phyloP scores from a whole-genome alignment of 2,113 vertebrate genomes.

The Emydura subglobosa region DNA sequence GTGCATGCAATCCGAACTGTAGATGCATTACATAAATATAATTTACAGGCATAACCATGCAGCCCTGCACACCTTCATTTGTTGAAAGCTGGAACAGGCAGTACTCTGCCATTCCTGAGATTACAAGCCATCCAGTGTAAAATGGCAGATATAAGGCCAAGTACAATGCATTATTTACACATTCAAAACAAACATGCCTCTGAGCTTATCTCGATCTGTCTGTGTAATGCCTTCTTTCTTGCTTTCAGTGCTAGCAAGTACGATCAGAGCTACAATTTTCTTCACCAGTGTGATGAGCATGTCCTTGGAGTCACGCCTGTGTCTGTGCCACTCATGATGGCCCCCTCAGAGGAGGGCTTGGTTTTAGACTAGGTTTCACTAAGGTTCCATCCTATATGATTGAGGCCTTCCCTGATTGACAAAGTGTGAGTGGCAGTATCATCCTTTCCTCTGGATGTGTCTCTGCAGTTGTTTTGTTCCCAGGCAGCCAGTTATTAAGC shows the following conservation, averaged over 20 bases:
- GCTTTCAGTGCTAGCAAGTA: not conserved
- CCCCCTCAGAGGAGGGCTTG: not conserved
- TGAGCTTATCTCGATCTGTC: conserved; percentile 15
- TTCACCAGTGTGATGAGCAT: not conserved
- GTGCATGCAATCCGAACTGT: not conserved
- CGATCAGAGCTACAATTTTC: not conserved
- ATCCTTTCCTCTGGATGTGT: not conserved
- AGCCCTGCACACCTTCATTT: conserved; percentile 21
- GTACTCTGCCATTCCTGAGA: conserved; percentile 31
- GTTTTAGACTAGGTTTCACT: not conserved
- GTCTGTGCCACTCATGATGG: not conserved
- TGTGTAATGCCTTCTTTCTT: not conserved
- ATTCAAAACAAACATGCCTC: conserved; percentile 22
- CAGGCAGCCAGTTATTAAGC: not conserved
- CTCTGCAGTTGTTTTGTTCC: not conserved
- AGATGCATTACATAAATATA: not conserved
- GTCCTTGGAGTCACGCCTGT: not conserved
- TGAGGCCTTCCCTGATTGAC: not conserved
- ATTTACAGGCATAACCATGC: conserved; percentile 8
- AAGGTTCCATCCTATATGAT: not conserved
- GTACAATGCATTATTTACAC: conserved; percentile 43
- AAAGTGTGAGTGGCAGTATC: accelerated
- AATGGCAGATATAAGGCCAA: conserved; percentile 47
- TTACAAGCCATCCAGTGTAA: conserved; percentile 48
- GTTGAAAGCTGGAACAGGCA: conserved; percentile 3